Conservation (phyloP, 2,113 vertebrate species). For the Prunella fulvescens region DNA sequence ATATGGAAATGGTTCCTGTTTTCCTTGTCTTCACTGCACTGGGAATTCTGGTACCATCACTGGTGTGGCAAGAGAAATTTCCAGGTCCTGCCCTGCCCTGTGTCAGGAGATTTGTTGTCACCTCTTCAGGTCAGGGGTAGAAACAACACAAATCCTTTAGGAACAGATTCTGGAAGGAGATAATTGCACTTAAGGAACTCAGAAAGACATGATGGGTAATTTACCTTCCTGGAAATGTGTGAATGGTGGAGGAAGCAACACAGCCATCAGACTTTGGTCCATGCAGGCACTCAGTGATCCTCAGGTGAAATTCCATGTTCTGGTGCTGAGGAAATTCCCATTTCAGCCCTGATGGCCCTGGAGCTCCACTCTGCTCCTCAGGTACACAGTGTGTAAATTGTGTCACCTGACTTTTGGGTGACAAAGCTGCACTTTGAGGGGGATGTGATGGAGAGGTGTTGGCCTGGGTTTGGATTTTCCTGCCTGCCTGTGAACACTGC, state of each 20-base stretch:
- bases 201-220: background rate
- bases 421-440: background rate
- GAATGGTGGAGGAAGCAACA: background rate
- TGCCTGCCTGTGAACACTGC: background rate
- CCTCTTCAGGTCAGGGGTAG: background rate
- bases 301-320: background rate
- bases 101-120: background rate
- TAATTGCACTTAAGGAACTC: background rate
- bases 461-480: background rate
- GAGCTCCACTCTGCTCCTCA: background rate
- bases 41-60: background rate
- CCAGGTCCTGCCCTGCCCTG: background rate
- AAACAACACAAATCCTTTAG: background rate
- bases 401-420: background rate
- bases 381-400: fast-evolving
- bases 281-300: background rate
- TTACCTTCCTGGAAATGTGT: background rate
- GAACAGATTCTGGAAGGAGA: background rate
- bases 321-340: background rate
- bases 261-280: background rate
- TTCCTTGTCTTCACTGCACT: background rate
- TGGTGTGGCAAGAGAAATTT: background rate
- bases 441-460: background rate
- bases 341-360: background rate
- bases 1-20: constrained; percentile 47